A percentile compares a stretch with the other conserved stretches of the same genome.
These are phyloP conservation scores for Pipistrellus kuhlii DNA, from an alignment of 2,797 vertebrate genomes.

Conservation along the genomic window DNA sequence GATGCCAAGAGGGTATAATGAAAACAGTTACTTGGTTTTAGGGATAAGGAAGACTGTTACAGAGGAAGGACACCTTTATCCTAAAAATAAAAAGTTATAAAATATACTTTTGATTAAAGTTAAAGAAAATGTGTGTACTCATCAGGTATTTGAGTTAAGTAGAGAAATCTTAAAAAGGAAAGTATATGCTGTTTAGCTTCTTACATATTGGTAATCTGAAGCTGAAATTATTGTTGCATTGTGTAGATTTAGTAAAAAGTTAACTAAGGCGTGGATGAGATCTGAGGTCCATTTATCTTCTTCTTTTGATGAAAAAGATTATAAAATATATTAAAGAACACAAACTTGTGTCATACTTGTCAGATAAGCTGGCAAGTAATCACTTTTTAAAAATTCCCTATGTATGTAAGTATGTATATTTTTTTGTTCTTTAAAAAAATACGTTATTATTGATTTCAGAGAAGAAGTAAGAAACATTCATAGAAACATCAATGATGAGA, in stretches of 20 bases:
- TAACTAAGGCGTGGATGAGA: background rate
- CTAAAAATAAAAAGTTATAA: conserved; percentile 20
- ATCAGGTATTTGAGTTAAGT: background rate
- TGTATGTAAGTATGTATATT: too few relatives aligned
- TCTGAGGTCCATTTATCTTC: background rate
- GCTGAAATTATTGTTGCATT: background rate
- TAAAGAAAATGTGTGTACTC: background rate
- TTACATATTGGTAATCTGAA: background rate
- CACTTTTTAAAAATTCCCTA: background rate
- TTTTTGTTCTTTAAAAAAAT: too few relatives aligned
- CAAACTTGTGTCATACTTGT: background rate
- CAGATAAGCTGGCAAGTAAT: background rate
- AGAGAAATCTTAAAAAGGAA: background rate
- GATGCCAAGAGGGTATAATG: conserved; percentile 12
- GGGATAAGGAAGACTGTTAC: background rate
- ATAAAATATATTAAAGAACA: background rate
- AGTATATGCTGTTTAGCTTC: background rate
- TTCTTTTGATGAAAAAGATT: background rate
- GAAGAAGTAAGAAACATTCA: too few relatives aligned
- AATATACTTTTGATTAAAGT: background rate
- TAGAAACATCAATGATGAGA: too few relatives aligned
- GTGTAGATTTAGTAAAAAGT: background rate
- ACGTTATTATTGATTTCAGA: too few relatives aligned
- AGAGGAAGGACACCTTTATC: background rate
- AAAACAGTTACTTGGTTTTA: conserved; percentile 14